Evolutionary conservation across 1,140 invertebrate genomes (phyloP), one percentile per base, ranked within the genome.

Genomic region (Lasioglossum albipes): DNA sequence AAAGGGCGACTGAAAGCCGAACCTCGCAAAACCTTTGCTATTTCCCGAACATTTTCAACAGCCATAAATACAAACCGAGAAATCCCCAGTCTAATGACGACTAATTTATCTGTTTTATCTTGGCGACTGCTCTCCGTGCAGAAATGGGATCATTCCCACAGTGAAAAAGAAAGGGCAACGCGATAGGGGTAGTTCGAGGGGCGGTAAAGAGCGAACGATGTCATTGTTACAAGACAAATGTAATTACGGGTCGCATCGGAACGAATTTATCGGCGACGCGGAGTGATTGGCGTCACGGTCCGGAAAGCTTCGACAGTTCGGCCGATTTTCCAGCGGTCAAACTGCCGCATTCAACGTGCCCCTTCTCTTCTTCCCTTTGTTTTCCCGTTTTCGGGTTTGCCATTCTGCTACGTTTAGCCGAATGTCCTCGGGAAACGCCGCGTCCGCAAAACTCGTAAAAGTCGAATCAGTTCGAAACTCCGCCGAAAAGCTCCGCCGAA

Each of bases 261-360:
- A 79, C 69, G 76, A 79, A 73, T 79, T 79, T 79, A 79, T 65
- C 61, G 76, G 54, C n/a, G 31, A 42, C 45, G n/a, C 61, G 16
- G 61, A 66, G 69, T 79, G 68, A 73, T 79, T 79, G 76, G 42
- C 68, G 75, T 78, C 75, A 78, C 68, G 75, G 59, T 79, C 76
- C 52, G 41, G 65, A 52, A 65, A 72, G 31, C 69, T 54, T 72
- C 69, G 69, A 79, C 59, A 27, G 45, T n/a, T 6, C 12, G 10
- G 31, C 22, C 61, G 36, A 79, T 72, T 65, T 54, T 57, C 31
- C 45, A 13, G 2, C 5, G 27, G 45, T 13, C 27, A 10, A 36
- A 2, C 42, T 42, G 31, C 42, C 59, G 42, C 13, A 7, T 64
- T 49, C 42, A 20, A 22, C 18, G 10, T 45, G 52, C 4, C 45